Evolutionary conservation across 1,140 invertebrate genomes (phyloP).

Genomic region (Dufourea novaeangliae): DNA sequence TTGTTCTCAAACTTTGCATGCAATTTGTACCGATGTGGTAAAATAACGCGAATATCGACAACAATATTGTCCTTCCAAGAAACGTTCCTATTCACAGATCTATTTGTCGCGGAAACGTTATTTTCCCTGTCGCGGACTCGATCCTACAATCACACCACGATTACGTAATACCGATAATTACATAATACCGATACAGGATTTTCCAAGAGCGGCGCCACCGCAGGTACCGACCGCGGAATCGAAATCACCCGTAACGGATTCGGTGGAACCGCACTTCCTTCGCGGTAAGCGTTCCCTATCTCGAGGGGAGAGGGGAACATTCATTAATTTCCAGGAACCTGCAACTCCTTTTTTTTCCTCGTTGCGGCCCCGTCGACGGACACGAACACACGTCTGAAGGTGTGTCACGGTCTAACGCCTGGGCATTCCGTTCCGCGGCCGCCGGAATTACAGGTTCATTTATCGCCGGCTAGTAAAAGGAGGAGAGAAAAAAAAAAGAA

Average conservation of each 20-base stretch:
- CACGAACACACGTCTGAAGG: neutral
- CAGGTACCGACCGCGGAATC: slow-evolving; percentile 17
- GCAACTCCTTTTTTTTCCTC: slow-evolving; percentile 8
- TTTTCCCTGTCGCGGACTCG: neutral
- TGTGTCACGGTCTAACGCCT: no score
- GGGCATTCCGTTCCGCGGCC: no score
- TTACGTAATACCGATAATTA: slow-evolving; percentile 26
- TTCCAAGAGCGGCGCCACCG: slow-evolving; percentile 8
- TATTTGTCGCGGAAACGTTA: slow-evolving; percentile 32
- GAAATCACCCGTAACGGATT: slow-evolving; percentile 29
- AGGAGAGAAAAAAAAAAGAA: no score
- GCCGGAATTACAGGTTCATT: neutral
- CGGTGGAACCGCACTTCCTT: slow-evolving; percentile 33
- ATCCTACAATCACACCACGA: slow-evolving; percentile 29
- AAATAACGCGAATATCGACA: no score
- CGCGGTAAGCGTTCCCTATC: slow-evolving; percentile 30
- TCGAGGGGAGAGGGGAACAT: slow-evolving; percentile 24
- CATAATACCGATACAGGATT: neutral
- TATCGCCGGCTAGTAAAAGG: neutral
- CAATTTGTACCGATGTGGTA: no score
- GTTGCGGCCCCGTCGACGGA: neutral
- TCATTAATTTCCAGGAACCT: slow-evolving; percentile 26
- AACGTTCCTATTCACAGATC: neutral
- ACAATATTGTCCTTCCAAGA: no score
- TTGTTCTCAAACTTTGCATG: no score